Conservation (phyloP, 2,113 vertebrate genomes). For the Corvus hawaiiensis region DNA sequence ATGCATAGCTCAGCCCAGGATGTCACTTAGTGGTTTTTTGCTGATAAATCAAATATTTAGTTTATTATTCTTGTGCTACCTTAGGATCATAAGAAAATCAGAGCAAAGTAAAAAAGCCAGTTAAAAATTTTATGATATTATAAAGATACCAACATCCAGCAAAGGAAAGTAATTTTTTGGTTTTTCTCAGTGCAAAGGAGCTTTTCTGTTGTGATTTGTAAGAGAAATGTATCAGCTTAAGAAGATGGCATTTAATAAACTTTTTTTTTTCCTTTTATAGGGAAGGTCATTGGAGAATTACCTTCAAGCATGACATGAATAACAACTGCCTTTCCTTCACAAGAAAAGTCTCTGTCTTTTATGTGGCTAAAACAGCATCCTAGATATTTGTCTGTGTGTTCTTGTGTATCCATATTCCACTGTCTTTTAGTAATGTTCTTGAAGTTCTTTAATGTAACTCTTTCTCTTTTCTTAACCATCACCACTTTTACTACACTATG, state of each 20-base stretch:
- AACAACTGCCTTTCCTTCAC: slow-evolving; percentile 54
- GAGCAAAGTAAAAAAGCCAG: neutral
- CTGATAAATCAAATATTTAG: neutral
- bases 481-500: neutral
- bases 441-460: slow-evolving; percentile 16
- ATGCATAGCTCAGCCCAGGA: neutral
- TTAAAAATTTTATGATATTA: neutral
- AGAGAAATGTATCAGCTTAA: neutral
- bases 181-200: neutral
- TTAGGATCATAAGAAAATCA: neutral
- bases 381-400: slow-evolving; percentile 52
- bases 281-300: slow-evolving; percentile 30
- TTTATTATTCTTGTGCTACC: neutral
- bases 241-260: neutral
- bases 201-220: neutral
- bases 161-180: neutral
- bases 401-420: neutral
- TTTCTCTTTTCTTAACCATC: neutral
- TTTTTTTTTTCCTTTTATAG: slow-evolving; percentile 29
- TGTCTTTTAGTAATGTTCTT: slow-evolving; percentile 6
- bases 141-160: neutral
- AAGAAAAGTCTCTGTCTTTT: slow-evolving; percentile 37
- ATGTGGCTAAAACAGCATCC: slow-evolving; percentile 32
- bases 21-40: neutral
- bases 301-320: slow-evolving; percentile 53